A percentile compares a stretch with the other conserved stretches of the same genome.
Evolutionary conservation across 2,888 invertebrate genomes (phyloP).

Genomic region (Hyles lineata): DNA sequence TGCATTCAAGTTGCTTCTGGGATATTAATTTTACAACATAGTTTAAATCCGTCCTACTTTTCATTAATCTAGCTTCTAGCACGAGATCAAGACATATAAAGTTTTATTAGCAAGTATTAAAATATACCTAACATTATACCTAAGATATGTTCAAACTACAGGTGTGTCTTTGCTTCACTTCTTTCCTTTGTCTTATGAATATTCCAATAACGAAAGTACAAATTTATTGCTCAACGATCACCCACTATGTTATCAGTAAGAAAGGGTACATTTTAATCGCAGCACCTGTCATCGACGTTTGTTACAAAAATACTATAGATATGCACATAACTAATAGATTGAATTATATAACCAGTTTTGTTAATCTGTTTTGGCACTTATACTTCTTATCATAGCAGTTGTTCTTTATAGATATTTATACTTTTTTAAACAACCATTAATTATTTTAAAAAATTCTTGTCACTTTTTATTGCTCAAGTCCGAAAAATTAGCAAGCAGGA

Average conservation of each 20-base stretch:
- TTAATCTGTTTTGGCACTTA: constrained; percentile 1
- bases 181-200: constrained; percentile 21
- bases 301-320: constrained; percentile 7
- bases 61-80: too few species aligned
- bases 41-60: too few species aligned
- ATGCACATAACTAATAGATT: neutral
- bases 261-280: constrained; percentile 16
- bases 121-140: neutral
- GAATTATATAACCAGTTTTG: neutral
- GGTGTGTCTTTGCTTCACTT: neutral
- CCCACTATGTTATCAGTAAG: neutral
- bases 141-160: neutral
- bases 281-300: constrained; percentile 12
- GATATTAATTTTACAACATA: too few species aligned
- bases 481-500: too few species aligned
- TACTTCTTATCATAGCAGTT: neutral
- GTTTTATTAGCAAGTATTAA: too few species aligned
- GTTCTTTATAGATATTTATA: neutral
- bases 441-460: too few species aligned
- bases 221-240: constrained; percentile 21
- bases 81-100: too few species aligned
- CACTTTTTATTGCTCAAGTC: too few species aligned
- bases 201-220: constrained; percentile 16
- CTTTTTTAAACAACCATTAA: too few species aligned
- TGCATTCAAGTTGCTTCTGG: too few species aligned